Percentiles rank a stretch among this genome's conserved stretches.
phyloP scores from a whole-genome alignment of 2,797 vertebrate genomes.

The Fundulus diaphanus region DNA sequence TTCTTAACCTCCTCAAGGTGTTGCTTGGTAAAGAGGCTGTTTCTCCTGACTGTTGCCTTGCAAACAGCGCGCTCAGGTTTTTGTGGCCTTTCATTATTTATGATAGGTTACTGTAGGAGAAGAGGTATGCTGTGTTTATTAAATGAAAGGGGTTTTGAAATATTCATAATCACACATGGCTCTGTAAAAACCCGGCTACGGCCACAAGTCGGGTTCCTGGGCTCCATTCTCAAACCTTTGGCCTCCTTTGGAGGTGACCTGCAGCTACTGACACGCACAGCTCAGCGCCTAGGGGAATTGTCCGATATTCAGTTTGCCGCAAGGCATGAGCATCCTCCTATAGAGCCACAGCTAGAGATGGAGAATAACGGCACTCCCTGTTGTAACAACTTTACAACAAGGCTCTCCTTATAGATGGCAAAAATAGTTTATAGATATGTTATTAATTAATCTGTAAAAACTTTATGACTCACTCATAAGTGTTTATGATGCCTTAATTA shows the following conservation, averaged over 20 bases:
- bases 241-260: conserved; percentile 14
- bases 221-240: conserved; percentile 20
- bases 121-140: conserved; percentile 70
- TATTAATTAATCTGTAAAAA: too few relatives aligned
- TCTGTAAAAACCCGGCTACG: conserved; percentile 31
- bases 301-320: neutral
- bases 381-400: too few relatives aligned
- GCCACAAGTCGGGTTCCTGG: conserved; percentile 40
- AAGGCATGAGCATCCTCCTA: neutral
- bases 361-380: neutral
- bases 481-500: too few relatives aligned
- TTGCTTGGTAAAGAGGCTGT: conserved; percentile 26
- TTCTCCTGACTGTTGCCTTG: conserved; percentile 19
- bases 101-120: conserved; percentile 58
- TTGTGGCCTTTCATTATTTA: conserved; percentile 68
- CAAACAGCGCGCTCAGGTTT: conserved; percentile 47
- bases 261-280: neutral
- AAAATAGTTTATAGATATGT: too few relatives aligned
- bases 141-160: conserved; percentile 76
- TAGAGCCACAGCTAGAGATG: neutral
- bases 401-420: too few relatives aligned
- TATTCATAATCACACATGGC: conserved; percentile 74
- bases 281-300: neutral
- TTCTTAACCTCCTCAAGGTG: conserved; percentile 48
- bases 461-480: too few relatives aligned